Conservation (phyloP, 1,140 invertebrate genomes). For the Procambarus clarkii region DNA sequence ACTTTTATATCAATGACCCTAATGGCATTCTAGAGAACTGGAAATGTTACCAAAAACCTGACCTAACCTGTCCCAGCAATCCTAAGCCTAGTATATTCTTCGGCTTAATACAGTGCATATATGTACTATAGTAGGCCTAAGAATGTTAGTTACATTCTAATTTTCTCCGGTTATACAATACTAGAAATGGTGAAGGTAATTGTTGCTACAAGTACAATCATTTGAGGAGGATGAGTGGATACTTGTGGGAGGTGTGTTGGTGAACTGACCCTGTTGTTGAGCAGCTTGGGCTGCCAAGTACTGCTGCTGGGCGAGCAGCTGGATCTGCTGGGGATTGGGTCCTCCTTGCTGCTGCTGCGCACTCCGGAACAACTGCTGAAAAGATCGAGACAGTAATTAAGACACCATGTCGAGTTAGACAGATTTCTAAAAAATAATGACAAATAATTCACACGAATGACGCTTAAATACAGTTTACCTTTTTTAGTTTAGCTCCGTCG, state of each 20-base stretch:
- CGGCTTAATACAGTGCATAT: too few species aligned
- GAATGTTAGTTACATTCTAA: background rate
- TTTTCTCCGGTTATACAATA: background rate
- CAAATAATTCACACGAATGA: background rate
- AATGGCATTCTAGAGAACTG: too few species aligned
- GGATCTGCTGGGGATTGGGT: constrained; percentile 76
- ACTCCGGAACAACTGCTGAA: constrained; percentile 78
- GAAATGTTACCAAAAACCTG: background rate
- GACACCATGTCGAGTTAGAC: background rate
- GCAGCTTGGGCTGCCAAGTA: constrained; percentile 70
- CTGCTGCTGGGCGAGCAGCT: constrained; percentile 75
- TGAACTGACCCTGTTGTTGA: constrained; percentile 76
- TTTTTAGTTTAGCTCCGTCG: constrained; percentile 70
- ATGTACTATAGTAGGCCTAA: too few species aligned
- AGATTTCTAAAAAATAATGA: constrained; percentile 16
- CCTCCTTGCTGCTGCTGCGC: constrained; percentile 78
- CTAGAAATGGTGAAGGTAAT: background rate
- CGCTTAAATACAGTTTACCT: constrained; percentile 40
- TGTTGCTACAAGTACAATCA: background rate
- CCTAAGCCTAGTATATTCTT: too few species aligned
- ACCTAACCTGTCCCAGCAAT: too few species aligned
- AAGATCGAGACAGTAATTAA: constrained; percentile 71
- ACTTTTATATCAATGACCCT: too few species aligned
- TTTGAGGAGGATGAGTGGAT: too few species aligned
- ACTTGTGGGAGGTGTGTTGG: background rate